Evolutionary conservation across 2,797 vertebrate genomes (phyloP).

Genomic region (Spondyliosoma cantharus): DNA sequence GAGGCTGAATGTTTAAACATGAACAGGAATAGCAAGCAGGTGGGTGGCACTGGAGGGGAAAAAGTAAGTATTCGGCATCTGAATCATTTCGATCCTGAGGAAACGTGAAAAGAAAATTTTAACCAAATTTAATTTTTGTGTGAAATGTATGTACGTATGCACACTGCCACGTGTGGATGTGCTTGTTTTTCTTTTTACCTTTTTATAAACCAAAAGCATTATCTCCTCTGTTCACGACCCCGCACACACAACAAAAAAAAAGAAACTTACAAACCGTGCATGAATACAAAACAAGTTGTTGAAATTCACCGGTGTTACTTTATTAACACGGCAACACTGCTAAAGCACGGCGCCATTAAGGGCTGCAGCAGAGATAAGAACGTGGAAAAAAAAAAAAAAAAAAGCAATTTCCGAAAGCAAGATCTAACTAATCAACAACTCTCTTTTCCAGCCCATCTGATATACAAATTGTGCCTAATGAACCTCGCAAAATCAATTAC

Average conservation of each 20-base stretch:
- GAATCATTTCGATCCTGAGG: slow-evolving; percentile 4
- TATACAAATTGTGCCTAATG: slow-evolving; percentile 87
- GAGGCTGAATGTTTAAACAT: slow-evolving; percentile 17
- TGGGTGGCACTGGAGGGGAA: slow-evolving; percentile 1
- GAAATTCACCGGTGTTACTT: slow-evolving; percentile 63
- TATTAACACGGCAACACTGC: slow-evolving; percentile 60
- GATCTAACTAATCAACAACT: slow-evolving; percentile 84
- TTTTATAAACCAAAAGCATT: slow-evolving; percentile 33
- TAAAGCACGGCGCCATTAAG: slow-evolving; percentile 58
- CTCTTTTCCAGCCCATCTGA: slow-evolving; percentile 85
- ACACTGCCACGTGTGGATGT: not conserved
- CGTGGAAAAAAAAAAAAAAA: slow-evolving; percentile 38
- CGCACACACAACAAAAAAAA: slow-evolving; percentile 30
- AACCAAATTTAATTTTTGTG: not conserved
- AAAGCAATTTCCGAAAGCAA: slow-evolving; percentile 79
- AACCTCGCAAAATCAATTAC: slow-evolving; percentile 86
- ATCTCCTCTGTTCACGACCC: slow-evolving; percentile 40
- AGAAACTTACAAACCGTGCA: slow-evolving; percentile 22
- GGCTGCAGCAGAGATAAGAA: slow-evolving; percentile 69
- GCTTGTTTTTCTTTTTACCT: slow-evolving; percentile 6
- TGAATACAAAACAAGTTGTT: slow-evolving; percentile 68
- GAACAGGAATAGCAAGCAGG: slow-evolving; percentile 7
- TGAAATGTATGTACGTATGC: not conserved
- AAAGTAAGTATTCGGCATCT: slow-evolving; percentile 26
- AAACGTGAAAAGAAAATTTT: not conserved